A percentile compares a stretch with the other conserved stretches of the same genome.
These are phyloP conservation scores for Xenopus borealis DNA, from an alignment of 2,113 vertebrate genomes.

Conservation along the genomic window DNA sequence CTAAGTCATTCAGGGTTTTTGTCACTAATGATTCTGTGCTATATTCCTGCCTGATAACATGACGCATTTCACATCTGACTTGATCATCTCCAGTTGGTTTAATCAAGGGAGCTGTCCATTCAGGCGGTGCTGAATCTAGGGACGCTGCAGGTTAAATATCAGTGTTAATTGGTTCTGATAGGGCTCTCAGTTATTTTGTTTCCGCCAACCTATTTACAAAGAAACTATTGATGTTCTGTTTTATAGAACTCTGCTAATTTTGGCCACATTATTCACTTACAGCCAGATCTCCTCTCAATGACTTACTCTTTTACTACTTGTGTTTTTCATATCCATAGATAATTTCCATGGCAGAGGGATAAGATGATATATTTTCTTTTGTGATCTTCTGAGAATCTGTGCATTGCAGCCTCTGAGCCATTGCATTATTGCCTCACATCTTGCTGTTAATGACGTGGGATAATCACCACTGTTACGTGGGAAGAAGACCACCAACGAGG, in stretches of 20 bases:
- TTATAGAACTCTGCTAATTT: too few relatives aligned
- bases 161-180: neutral
- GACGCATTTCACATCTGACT: conserved; percentile 48
- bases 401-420: conserved; percentile 42
- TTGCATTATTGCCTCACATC: conserved; percentile 37
- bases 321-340: conserved; percentile 1
- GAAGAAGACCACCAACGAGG: conserved; percentile 29
- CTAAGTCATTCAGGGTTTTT: conserved; percentile 49
- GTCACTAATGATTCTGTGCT: conserved; percentile 51
- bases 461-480: conserved; percentile 24
- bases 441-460: conserved; percentile 52
- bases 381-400: conserved; percentile 40
- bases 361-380: conserved; percentile 35
- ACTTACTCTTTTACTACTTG: conserved; percentile 7
- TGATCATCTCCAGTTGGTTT: conserved; percentile 14
- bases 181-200: too few relatives aligned
- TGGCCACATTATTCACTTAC: neutral
- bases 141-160: neutral
- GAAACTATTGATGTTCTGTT: too few relatives aligned
- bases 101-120: conserved; percentile 52
- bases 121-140: conserved; percentile 52
- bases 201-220: too few relatives aligned
- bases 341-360: neutral
- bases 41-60: conserved; percentile 43
- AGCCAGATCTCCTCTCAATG: neutral